Conservation (phyloP, 2,113 vertebrate genomes). For the Nibea albiflora region DNA sequence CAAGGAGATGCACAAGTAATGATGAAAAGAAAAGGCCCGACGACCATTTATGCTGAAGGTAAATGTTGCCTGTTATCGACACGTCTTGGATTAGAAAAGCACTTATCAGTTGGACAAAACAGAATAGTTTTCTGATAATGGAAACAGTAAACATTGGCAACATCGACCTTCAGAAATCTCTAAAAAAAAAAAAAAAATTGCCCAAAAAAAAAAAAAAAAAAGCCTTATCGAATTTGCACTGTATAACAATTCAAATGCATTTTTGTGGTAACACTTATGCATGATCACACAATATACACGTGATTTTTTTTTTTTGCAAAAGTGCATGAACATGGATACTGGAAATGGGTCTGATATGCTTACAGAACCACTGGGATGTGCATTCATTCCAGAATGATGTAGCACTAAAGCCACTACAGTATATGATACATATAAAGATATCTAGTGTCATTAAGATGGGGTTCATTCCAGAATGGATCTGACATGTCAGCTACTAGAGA, state of each 20-base stretch:
- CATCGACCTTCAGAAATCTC: conserved; percentile 24
- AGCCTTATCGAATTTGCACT: conserved; percentile 13
- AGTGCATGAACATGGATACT: conserved; percentile 80
- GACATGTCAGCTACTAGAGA: conserved; percentile 68
- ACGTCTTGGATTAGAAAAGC: not conserved
- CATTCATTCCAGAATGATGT: conserved; percentile 71
- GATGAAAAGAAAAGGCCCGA: conserved; percentile 53
- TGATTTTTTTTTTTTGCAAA: conserved; percentile 42
- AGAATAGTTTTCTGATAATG: not conserved
- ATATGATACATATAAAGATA: conserved; percentile 39
- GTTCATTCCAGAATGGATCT: conserved; percentile 74
- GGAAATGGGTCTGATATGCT: conserved; percentile 81
- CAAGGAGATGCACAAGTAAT: conserved; percentile 55
- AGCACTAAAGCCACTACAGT: conserved; percentile 48
- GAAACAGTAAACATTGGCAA: conserved; percentile 9
- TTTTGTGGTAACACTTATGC: conserved; percentile 41
- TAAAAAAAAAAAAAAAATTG: no score
- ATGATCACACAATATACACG: conserved; percentile 66
- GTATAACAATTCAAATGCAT: conserved; percentile 22
- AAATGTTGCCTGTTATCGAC: conserved; percentile 33
- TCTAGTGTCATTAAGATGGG: conserved; percentile 52
- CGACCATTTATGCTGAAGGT: conserved; percentile 13
- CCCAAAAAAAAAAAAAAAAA: not conserved
- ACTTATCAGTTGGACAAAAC: not conserved
- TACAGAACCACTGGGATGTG: conserved; percentile 65